phyloP scores from a whole-genome alignment of 1,140 invertebrate species.

The Macrocentrus cingulum region DNA sequence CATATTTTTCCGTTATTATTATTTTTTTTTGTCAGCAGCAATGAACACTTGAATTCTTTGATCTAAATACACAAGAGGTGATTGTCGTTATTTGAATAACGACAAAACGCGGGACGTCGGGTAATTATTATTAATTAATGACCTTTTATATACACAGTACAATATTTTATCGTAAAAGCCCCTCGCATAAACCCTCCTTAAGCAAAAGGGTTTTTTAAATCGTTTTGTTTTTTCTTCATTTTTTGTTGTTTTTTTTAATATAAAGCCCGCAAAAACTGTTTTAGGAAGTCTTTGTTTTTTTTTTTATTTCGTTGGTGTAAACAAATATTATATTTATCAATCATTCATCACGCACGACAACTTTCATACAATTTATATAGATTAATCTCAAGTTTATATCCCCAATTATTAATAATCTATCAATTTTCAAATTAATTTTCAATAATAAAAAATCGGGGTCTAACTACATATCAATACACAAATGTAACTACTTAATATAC shows the following conservation, averaged over 20 bases:
- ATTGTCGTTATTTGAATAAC: background rate
- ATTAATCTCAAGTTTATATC: too few species aligned
- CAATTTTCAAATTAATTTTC: too few species aligned
- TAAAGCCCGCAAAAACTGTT: conserved; percentile 14
- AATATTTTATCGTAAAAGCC: conserved; percentile 18
- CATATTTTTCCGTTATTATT: conserved; percentile 7
- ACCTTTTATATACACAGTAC: conserved; percentile 22
- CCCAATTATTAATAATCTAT: too few species aligned
- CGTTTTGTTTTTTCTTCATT: background rate
- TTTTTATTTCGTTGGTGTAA: too few species aligned
- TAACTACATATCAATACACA: too few species aligned
- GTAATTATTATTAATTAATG: conserved; percentile 9
- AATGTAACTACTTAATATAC: too few species aligned
- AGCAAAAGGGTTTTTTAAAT: background rate
- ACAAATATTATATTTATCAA: too few species aligned
- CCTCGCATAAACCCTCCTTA: conserved; percentile 11
- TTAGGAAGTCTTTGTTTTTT: background rate
- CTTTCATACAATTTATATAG: too few species aligned
- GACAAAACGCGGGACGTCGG: conserved; percentile 7
- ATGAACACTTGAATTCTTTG: conserved; percentile 25
- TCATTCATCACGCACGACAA: too few species aligned
- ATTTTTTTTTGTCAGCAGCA: conserved; percentile 8
- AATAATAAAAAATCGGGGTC: too few species aligned
- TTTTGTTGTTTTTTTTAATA: conserved; percentile 8
- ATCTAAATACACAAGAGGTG: conserved; percentile 21